Evolutionary conservation across 2,113 vertebrate species (phyloP).

Genomic region (Hippopotamus amphibius): DNA sequence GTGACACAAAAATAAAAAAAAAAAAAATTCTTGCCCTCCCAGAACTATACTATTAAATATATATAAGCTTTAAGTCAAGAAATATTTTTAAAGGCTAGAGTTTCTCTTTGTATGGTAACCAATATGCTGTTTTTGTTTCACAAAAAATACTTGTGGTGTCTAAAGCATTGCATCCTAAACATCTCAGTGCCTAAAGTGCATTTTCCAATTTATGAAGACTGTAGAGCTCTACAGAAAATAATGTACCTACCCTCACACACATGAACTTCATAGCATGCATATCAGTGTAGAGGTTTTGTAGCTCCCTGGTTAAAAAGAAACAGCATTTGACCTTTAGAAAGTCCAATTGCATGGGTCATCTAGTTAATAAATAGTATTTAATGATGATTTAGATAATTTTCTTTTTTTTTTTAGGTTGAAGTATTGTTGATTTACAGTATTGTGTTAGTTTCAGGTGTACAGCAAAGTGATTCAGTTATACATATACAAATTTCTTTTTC

Average conservation of each 20-base stretch:
- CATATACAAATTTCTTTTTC: not conserved
- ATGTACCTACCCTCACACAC: not conserved
- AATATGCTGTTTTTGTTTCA: not conserved
- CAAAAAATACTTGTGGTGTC: not conserved
- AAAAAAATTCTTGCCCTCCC: not conserved
- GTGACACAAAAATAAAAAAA: not conserved
- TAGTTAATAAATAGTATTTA: conserved; percentile 6
- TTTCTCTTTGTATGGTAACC: not conserved
- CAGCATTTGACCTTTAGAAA: not conserved
- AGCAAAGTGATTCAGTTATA: not conserved
- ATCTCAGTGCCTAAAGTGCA: not conserved
- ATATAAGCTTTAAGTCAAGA: not conserved
- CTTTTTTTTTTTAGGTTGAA: not conserved
- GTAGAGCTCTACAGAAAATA: not conserved
- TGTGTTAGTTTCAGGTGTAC: not conserved
- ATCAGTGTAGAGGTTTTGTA: not conserved
- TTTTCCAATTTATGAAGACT: not conserved
- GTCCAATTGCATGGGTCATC: not conserved
- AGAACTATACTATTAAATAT: not conserved
- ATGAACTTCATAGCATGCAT: not conserved
- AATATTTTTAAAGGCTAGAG: not conserved
- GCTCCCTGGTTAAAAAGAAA: not conserved
- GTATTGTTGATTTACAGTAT: not conserved
- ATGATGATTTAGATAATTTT: not conserved
- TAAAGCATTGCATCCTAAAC: not conserved